Evolutionary conservation across 2,888 invertebrate species (phyloP).

Genomic region (Dioctria linearis): DNA sequence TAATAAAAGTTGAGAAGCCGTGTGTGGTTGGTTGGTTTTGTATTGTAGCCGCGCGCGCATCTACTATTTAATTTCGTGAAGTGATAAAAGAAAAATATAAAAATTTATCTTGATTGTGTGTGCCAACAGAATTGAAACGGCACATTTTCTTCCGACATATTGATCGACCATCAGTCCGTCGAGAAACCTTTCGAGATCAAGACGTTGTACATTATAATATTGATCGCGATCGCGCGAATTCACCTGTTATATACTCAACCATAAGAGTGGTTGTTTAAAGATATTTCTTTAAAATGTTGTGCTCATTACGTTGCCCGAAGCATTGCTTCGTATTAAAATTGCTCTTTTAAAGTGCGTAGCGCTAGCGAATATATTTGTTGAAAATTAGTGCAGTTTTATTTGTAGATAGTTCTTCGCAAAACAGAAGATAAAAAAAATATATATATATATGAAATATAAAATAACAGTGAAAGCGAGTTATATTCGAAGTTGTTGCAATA

Average conservation of each 20-base stretch:
- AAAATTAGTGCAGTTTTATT: constrained; percentile 26
- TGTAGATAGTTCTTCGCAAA: constrained; percentile 31
- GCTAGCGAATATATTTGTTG: constrained; percentile 2
- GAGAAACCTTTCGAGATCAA: constrained; percentile 44
- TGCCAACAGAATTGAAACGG: constrained; percentile 22
- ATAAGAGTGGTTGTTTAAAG: constrained; percentile 53
- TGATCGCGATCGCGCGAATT: constrained; percentile 19
- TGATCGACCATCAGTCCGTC: constrained; percentile 46
- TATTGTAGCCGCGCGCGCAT: background rate
- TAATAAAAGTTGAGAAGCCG: constrained; percentile 8
- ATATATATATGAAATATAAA: background rate
- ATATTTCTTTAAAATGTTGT: constrained; percentile 61
- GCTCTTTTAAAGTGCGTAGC: constrained; percentile 65
- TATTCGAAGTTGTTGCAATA: background rate
- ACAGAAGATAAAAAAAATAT: background rate
- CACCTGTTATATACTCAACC: constrained; percentile 45
- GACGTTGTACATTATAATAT: constrained; percentile 19
- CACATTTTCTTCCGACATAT: constrained; percentile 30
- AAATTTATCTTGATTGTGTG: constrained; percentile 42
- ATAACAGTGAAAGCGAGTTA: constrained; percentile 22
- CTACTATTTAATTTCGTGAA: constrained; percentile 6
- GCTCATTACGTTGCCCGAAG: constrained; percentile 69
- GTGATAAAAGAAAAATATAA: constrained; percentile 26
- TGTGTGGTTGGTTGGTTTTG: background rate
- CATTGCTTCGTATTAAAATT: constrained; percentile 71